phyloP scores from a whole-genome alignment of 2,113 vertebrate species.

The Takifugu bimaculatus region DNA sequence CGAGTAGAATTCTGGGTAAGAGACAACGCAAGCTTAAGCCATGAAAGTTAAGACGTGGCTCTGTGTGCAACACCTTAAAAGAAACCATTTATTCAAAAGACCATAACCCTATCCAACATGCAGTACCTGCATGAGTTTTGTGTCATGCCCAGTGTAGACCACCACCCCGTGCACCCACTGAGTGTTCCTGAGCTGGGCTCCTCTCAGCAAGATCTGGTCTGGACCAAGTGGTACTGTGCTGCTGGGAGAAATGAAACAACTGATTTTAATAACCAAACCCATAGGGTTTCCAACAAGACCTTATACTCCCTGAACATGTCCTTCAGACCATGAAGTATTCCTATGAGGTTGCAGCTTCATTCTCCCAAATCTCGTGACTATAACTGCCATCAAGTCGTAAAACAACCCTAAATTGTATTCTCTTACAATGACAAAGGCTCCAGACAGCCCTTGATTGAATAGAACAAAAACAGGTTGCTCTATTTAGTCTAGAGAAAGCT shows the following conservation, averaged over 20 bases:
- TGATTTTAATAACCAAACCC: too few relatives aligned
- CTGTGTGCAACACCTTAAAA: too few relatives aligned
- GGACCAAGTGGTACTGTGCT: conserved; percentile 90
- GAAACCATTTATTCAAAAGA: background rate
- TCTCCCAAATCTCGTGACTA: too few relatives aligned
- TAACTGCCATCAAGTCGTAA: background rate
- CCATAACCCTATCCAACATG: background rate
- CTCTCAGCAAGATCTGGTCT: conserved; percentile 95
- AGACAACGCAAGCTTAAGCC: conserved; percentile 18
- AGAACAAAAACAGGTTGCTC: conserved; percentile 23
- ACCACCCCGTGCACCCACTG: conserved; percentile 97
- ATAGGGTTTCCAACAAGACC: conserved; percentile 1
- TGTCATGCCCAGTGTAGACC: conserved; percentile 97
- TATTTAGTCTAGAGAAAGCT: conserved; percentile 18
- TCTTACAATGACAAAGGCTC: conserved; percentile 1
- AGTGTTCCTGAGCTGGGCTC: conserved; percentile 95
- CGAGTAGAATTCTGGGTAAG: conserved; percentile 90
- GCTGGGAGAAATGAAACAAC: conserved; percentile 31
- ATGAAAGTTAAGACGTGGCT: background rate
- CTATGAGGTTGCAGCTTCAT: too few relatives aligned
- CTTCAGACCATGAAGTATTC: background rate
- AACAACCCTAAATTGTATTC: conserved; percentile 2
- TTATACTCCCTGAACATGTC: background rate
- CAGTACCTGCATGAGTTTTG: conserved; percentile 97
- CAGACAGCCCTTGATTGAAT: conserved; percentile 30